Percentiles rank a stretch among this genome's conserved stretches.
phyloP scores from a whole-genome alignment of 37 sponge, comb jelly and placozoan genomes.

The Hormiphora californensis region DNA sequence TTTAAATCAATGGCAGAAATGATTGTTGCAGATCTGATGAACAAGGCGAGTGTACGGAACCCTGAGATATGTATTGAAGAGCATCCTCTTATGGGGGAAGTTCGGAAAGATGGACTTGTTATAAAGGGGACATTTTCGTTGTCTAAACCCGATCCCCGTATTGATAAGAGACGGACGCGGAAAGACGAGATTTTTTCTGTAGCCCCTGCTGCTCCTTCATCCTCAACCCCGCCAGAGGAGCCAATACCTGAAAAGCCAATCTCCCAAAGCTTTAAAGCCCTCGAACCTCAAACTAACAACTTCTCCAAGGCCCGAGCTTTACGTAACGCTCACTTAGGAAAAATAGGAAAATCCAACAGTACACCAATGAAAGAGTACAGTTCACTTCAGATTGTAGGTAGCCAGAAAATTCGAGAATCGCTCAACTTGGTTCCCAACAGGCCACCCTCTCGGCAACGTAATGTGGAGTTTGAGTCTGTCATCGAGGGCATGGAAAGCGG shows the following conservation, averaged over 20 bases:
- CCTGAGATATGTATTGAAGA: constrained; percentile 54
- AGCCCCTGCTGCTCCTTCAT: not conserved
- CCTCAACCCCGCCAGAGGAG: not conserved
- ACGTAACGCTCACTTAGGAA: not conserved
- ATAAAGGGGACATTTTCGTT: constrained; percentile 52
- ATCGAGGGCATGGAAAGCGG: not conserved
- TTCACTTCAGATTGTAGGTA: constrained; percentile 34
- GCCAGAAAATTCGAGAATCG: constrained; percentile 4
- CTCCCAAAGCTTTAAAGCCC: not conserved
- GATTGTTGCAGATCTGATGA: constrained; percentile 44
- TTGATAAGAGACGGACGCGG: not conserved
- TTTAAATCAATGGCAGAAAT: constrained; percentile 50
- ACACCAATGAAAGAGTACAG: constrained; percentile 9
- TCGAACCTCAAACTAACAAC: not conserved
- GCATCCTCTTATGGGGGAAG: constrained; percentile 7
- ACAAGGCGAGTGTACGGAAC: constrained; percentile 6
- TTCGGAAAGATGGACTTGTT: constrained; percentile 22
- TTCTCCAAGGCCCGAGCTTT: constrained; percentile 29
- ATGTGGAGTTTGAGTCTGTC: constrained; percentile 22
- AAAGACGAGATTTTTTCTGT: too few relatives aligned
- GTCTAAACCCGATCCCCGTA: not conserved
- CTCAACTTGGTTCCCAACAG: not conserved
- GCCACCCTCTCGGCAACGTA: constrained; percentile 20
- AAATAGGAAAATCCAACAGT: constrained; percentile 48
- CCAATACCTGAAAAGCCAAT: too few relatives aligned